Base-by-base conservation (phyloP, 2,888 invertebrate species). In the Punctoribates punctum region DNA sequence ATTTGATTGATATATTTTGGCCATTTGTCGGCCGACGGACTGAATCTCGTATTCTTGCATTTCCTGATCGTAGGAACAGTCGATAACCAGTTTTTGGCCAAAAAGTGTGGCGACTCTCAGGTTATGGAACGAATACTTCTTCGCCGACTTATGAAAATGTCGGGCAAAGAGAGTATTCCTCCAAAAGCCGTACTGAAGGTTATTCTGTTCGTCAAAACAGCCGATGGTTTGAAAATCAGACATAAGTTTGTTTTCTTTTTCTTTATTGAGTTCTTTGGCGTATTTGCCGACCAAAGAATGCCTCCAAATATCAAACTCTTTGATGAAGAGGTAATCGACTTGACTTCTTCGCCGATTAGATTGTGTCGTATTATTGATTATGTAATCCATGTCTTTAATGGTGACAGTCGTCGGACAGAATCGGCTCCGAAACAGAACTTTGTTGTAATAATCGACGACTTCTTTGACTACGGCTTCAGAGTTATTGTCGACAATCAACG, bases 11-110 rank as follows among this genome's bases (percentile, higher is more conserved):
- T 76, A 76, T 27, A 76, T 76, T 13, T 11, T 0, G 13, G 73
- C 11, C 60, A 73, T 57, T 73, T 76, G 76, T 57, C 76, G 15
- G 27, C 51, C 76, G 17, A 34, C 54, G n/a, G 73, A 73, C 15
- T 72, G 17, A n/a, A 23, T 73, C 29, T 76, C 76, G 38, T 76
- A 73, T 17, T 76, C 73, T 27, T 72, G 72, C 76, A 76, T 76
- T 23, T 51, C 54, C 1, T 51, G 9, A 25, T 76, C 76, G 27
- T 73, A 73, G 5, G 23, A 29, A 65, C 76, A 76, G 57, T 76
- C 76, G 57, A 76, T 73, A 17, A 76, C 73, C 11, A 76, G n/a
- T 46, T 27, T 27, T 60, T 75, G 75, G 34, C 73, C 76, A n/a
- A 54, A 76, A 29, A 60, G 34, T 42, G 72, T 27, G 6, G 73